These are phyloP conservation scores for Drosophila neoperkinsi DNA, from an alignment of 2,888 invertebrate genomes.

Conservation along the genomic window DNA sequence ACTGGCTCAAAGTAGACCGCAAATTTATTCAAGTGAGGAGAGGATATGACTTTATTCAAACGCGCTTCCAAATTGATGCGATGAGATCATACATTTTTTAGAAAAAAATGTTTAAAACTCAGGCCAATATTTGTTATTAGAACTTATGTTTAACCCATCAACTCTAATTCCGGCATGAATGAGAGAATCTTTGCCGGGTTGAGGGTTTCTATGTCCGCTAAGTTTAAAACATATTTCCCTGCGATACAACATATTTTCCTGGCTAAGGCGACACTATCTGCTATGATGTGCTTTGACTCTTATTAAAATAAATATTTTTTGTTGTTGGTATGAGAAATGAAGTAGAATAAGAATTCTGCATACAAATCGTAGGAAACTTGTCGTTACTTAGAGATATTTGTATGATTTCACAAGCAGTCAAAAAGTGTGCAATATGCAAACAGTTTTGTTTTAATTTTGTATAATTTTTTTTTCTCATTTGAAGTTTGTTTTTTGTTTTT, in stretches of 20 bases:
- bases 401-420: background rate
- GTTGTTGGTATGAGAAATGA: background rate
- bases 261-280: background rate
- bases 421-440: slow-evolving; percentile 6
- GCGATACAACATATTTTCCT: background rate
- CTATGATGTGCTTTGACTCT: background rate
- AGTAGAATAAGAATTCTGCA: background rate
- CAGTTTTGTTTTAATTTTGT: slow-evolving; percentile 1
- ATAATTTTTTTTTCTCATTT: background rate
- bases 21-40: background rate
- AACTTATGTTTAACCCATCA: background rate
- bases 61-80: background rate
- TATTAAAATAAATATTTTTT: background rate
- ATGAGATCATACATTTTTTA: background rate
- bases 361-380: background rate
- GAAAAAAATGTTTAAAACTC: background rate
- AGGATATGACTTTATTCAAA: background rate
- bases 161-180: background rate
- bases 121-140: background rate
- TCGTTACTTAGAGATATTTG: background rate
- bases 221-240: background rate
- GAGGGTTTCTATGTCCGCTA: background rate
- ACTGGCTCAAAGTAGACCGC: slow-evolving; percentile 3
- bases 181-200: background rate
- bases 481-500: slow-evolving; percentile 8